These are phyloP conservation scores for Myrmecobius fasciatus DNA, from an alignment of 2,113 vertebrate genomes.

Conservation along the genomic window DNA sequence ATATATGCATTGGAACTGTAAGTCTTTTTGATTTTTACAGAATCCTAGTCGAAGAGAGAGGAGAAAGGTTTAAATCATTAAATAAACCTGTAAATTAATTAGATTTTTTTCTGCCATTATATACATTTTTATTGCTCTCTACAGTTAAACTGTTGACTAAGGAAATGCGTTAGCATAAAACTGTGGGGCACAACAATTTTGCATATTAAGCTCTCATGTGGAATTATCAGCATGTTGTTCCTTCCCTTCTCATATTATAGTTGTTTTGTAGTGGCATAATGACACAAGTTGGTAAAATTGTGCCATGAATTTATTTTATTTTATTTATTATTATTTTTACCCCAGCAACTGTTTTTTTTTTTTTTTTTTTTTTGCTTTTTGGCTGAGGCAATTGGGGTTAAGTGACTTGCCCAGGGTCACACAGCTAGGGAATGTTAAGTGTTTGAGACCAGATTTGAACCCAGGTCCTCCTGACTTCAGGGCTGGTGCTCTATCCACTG, in stretches of 20 bases:
- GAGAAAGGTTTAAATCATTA: neutral
- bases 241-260: conserved; percentile 3
- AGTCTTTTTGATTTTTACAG: neutral
- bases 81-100: conserved; percentile 51
- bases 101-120: conserved; percentile 47
- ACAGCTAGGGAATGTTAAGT: too few relatives aligned
- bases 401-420: too few relatives aligned
- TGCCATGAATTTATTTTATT: conserved; percentile 4
- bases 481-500: too few relatives aligned
- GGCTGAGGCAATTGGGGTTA: too few relatives aligned
- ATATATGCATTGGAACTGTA: neutral
- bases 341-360: too few relatives aligned
- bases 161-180: conserved; percentile 60
- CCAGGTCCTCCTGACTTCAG: too few relatives aligned
- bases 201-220: conserved; percentile 58
- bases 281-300: conserved; percentile 9
- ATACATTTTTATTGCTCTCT: conserved; percentile 43
- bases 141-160: conserved; percentile 76
- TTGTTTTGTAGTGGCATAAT: neutral
- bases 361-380: neutral
- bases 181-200: conserved; percentile 55
- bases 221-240: conserved; percentile 43
- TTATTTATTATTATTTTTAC: too few relatives aligned
- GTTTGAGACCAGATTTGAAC: too few relatives aligned
- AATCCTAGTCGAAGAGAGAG: neutral